Evolutionary conservation across 2,797 vertebrate genomes (phyloP).

Genomic region (Poliocrania exsul): DNA sequence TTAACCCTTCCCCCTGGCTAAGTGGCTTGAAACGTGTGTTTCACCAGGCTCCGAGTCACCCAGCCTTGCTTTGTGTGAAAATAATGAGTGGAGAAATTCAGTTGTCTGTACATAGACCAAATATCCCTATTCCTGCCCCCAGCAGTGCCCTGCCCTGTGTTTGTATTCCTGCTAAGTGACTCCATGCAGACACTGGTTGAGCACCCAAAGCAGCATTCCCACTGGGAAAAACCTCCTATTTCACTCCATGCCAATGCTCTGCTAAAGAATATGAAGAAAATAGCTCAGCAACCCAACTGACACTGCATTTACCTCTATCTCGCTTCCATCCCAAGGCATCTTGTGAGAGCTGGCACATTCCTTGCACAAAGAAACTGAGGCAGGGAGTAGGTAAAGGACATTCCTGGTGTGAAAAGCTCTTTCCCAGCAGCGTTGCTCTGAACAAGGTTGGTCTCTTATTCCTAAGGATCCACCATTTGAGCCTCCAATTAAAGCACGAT

Average conservation of each 20-base stretch:
- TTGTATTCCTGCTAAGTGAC: neutral
- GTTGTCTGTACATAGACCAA: neutral
- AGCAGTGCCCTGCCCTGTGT: neutral
- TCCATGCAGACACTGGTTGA: rapidly evolving
- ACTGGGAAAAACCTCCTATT: neutral
- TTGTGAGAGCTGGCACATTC: rapidly evolving
- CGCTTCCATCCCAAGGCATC: neutral
- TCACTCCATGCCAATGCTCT: neutral
- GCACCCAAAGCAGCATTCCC: neutral
- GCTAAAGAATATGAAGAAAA: neutral
- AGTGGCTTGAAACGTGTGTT: neutral
- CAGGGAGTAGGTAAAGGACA: neutral
- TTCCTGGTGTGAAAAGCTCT: neutral
- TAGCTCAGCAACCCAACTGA: neutral
- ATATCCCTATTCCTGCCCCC: neutral
- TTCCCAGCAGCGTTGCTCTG: neutral
- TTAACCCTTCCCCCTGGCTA: neutral
- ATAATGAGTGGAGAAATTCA: neutral
- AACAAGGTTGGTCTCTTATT: neutral
- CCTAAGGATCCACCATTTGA: neutral
- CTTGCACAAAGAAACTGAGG: neutral
- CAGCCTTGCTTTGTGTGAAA: neutral
- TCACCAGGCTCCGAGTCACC: neutral
- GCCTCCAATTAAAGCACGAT: neutral
- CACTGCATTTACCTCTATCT: neutral